Conservation (phyloP, 1,140 invertebrate species). For the Diorhabda elongata region DNA sequence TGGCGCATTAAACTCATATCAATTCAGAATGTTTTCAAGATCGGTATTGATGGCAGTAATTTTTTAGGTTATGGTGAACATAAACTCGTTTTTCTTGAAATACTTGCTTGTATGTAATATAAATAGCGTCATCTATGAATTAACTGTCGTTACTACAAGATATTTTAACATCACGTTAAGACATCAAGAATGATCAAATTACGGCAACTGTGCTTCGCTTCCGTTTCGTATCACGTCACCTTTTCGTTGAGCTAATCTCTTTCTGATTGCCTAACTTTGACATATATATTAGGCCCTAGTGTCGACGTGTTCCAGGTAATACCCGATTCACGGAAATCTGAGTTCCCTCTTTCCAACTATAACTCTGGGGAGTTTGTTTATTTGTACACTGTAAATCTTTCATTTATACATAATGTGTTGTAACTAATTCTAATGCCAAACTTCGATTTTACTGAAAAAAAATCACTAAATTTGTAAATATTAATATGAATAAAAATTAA, state of each 20-base stretch:
- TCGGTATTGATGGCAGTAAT: too few species aligned
- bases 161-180: background rate
- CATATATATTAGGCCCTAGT: conserved; percentile 39
- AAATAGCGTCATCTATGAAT: too few species aligned
- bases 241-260: conserved; percentile 36
- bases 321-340: background rate
- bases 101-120: too few species aligned
- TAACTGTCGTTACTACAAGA: background rate
- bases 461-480: too few species aligned
- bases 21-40: too few species aligned
- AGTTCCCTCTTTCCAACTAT: background rate
- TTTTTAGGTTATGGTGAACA: too few species aligned
- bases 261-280: conserved; percentile 42
- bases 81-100: too few species aligned
- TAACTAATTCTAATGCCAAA: too few species aligned
- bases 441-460: too few species aligned
- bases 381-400: background rate
- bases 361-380: background rate
- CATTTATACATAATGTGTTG: too few species aligned
- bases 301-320: conserved; percentile 17
- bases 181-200: conserved; percentile 9
- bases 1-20: too few species aligned
- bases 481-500: too few species aligned
- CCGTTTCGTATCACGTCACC: conserved; percentile 38
- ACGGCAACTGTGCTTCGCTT: conserved; percentile 3